Percentiles rank a stretch among this genome's conserved stretches.
Evolutionary conservation across 1,140 invertebrate species (phyloP).

Genomic region (Camponotus floridanus): DNA sequence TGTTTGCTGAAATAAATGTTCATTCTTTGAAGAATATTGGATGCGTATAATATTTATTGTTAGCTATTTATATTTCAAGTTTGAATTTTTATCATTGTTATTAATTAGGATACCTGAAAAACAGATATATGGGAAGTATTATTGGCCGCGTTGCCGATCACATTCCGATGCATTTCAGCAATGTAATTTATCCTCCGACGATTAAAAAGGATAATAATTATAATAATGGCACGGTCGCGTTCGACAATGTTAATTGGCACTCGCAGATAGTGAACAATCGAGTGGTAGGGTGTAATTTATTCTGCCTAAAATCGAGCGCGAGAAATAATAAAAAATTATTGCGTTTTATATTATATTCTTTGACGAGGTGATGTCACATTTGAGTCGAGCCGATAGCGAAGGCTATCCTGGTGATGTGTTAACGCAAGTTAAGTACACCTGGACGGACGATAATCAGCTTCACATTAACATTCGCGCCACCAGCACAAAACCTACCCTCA

Average conservation of each 20-base stretch:
- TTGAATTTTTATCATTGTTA: constrained; percentile 14
- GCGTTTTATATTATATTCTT: neutral
- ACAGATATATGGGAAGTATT: constrained; percentile 89
- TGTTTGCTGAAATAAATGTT: neutral
- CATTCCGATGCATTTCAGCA: constrained; percentile 80
- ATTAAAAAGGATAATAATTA: constrained; percentile 79
- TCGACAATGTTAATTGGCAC: constrained; percentile 89
- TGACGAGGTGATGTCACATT: constrained; percentile 82
- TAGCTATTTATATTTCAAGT: neutral
- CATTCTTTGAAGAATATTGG: neutral
- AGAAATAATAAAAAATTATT: constrained; percentile 12
- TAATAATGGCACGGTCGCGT: constrained; percentile 89
- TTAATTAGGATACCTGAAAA: constrained; percentile 84
- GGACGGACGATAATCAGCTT: constrained; percentile 88
- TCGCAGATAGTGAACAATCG: constrained; percentile 78
- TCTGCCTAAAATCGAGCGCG: neutral
- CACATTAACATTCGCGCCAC: constrained; percentile 88
- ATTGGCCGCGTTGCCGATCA: constrained; percentile 89
- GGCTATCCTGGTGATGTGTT: constrained; percentile 87
- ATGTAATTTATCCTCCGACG: constrained; percentile 22
- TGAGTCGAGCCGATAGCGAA: constrained; percentile 87
- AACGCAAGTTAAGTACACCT: constrained; percentile 87
- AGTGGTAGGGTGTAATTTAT: constrained; percentile 72
- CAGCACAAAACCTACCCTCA: constrained; percentile 87
- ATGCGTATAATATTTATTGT: neutral